Evolutionary conservation across 1,140 invertebrate genomes (phyloP).

Genomic region (Dreissena rostriformis): DNA sequence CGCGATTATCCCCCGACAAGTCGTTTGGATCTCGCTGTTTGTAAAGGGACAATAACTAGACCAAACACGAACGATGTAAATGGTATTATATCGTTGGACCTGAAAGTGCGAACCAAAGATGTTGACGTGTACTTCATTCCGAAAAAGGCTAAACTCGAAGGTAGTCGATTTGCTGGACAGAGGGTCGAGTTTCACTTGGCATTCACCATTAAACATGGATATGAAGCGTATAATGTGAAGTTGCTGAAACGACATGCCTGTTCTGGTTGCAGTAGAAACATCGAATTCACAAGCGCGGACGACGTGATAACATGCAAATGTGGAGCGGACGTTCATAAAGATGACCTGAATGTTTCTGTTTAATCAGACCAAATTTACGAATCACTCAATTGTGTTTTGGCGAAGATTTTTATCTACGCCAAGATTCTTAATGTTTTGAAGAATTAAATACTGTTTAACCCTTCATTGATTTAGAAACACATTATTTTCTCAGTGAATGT

Average conservation of each 20-base stretch:
- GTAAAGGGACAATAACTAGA: slow-evolving; percentile 61
- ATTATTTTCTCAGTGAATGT: no score
- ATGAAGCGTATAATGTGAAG: slow-evolving; percentile 64
- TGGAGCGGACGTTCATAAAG: slow-evolving; percentile 19
- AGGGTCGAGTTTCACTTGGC: slow-evolving; percentile 64
- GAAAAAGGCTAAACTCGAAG: slow-evolving; percentile 41
- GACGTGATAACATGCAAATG: slow-evolving; percentile 13
- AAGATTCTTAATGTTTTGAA: no score
- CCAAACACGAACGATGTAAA: slow-evolving; percentile 56
- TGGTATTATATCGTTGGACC: slow-evolving; percentile 59
- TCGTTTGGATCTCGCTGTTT: slow-evolving; percentile 24
- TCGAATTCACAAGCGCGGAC: slow-evolving; percentile 32
- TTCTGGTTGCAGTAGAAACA: slow-evolving; percentile 4
- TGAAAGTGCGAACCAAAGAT: slow-evolving; percentile 35
- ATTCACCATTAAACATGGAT: slow-evolving; percentile 61
- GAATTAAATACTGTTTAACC: no score
- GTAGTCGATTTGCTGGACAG: slow-evolving; percentile 42
- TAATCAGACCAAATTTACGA: no score
- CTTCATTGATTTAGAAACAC: no score
- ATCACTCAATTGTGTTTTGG: no score
- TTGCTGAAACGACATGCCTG: slow-evolving; percentile 43
- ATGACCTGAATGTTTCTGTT: slow-evolving; percentile 5
- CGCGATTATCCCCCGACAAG: not conserved
- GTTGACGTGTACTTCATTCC: slow-evolving; percentile 64
- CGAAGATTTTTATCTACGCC: no score